Base-by-base conservation (phyloP, 1,140 invertebrate genomes). In the Drosophila obscura region DNA sequence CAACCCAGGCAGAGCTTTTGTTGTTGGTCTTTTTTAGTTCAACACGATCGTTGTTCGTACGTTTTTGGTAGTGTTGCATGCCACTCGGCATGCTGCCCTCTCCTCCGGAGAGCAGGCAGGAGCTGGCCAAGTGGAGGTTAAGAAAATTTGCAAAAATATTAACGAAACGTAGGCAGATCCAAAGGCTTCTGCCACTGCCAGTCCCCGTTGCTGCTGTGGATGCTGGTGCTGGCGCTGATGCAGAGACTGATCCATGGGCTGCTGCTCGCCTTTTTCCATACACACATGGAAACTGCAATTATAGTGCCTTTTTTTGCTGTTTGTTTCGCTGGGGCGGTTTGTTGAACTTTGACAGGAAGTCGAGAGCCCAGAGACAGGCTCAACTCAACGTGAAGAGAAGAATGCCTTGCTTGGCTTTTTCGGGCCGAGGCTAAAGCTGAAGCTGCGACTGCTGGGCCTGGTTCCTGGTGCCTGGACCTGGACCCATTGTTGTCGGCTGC, bases 61-160 rank as follows among this genome's bases (percentile, higher is more conserved):
- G 72, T 75, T 75, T 75, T 75, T 75, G 73, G 73, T 75, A 65
- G 71, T 75, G 72, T 69, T 69, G 64, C 66, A 69, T 69, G 66
- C 66, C 66, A 69, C 66, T 44, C 66, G 31, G 44, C 55, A 48
- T 8, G 6, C 65, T 19, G 49, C 61, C 46, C 66, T 28, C 66
- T 56, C 66, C 66, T 49, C 51, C 66, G 66, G 31, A 35, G 35
- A 39, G 35, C 11, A 39, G 35, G 35, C 62, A 75, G 64, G 73
- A 87, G 73, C 78, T 81, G 72, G 77, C 82, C 84, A 85, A 85
- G 77, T 85, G 77, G 82, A 87, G 82, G 81, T 87, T 85, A 85
- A 78, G 87, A 85, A 85, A 85, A 85, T 85, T 85, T 85, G 81
- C 81, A 85, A 85, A 84, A 85, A 85, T 85, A 85, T 85, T 85